Conservation (phyloP, 1,140 invertebrate genomes). For the Oppia nitens region DNA sequence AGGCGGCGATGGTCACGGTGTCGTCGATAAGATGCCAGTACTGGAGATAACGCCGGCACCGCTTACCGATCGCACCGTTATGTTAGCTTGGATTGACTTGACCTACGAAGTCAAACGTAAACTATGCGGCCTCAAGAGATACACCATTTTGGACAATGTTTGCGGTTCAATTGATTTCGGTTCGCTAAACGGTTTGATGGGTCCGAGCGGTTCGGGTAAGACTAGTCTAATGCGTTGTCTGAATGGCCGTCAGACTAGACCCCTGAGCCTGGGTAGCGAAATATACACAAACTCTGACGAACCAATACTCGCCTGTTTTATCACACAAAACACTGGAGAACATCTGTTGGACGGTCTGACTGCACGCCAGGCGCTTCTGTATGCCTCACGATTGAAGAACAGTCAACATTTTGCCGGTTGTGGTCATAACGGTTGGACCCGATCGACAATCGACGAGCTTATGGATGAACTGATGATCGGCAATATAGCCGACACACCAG, state of each 20-base stretch:
- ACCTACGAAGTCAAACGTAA: too few species aligned
- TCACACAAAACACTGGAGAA: conserved; percentile 32
- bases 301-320: not conserved
- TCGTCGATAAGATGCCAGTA: too few species aligned
- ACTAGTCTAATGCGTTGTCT: not conserved
- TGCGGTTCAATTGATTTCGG: not conserved
- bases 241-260: not conserved
- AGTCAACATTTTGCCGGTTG: too few species aligned
- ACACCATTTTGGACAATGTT: conserved; percentile 1
- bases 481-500: conserved; percentile 39
- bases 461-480: not conserved
- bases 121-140: too few species aligned
- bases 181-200: not conserved
- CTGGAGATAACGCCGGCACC: too few species aligned
- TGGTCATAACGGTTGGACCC: too few species aligned
- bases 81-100: too few species aligned
- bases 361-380: conserved; percentile 33
- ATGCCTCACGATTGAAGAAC: conserved; percentile 8
- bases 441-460: too few species aligned
- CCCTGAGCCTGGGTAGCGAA: not conserved
- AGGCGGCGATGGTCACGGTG: too few species aligned
- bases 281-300: not conserved
- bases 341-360: conserved; percentile 68
- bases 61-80: too few species aligned
- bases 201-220: not conserved